Evolutionary conservation across 2,888 invertebrate species (phyloP).

Genomic region (Mythimna albipuncta): DNA sequence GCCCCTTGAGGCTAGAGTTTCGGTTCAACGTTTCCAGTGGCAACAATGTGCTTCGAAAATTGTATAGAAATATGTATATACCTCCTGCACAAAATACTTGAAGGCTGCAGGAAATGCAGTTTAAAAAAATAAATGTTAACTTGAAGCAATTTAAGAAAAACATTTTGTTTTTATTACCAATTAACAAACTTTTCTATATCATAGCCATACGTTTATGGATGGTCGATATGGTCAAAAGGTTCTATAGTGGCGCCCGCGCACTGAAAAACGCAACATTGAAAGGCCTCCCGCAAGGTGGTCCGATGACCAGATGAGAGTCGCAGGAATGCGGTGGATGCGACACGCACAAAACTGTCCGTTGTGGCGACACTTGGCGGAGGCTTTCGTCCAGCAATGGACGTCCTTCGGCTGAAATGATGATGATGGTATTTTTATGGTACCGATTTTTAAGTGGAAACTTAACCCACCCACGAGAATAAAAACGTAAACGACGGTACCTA

Average conservation of each 20-base stretch:
- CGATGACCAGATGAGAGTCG: too few relatives aligned
- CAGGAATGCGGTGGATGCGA: too few relatives aligned
- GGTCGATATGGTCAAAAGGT: too few relatives aligned
- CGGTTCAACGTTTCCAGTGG: constrained; percentile 37
- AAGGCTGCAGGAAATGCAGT: neutral
- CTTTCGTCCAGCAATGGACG: too few relatives aligned
- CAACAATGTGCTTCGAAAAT: constrained; percentile 50
- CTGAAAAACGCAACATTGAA: too few relatives aligned
- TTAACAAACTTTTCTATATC: neutral
- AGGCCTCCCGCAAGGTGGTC: too few relatives aligned
- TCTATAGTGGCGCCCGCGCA: too few relatives aligned
- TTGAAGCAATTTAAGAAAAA: neutral
- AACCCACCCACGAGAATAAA: constrained; percentile 20
- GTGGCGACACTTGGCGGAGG: too few relatives aligned
- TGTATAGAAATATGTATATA: constrained; percentile 39
- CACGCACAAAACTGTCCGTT: too few relatives aligned
- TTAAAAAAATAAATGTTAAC: neutral
- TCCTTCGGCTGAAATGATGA: too few relatives aligned
- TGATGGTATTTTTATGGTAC: neutral
- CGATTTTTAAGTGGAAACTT: neutral
- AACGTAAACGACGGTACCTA: constrained; percentile 7
- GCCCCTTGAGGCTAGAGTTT: constrained; percentile 57
- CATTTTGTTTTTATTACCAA: neutral
- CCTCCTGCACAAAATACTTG: constrained; percentile 5
- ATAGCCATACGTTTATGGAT: neutral